Base-by-base conservation (phyloP, 2,797 vertebrate genomes). In the Cottoperca gobio region DNA sequence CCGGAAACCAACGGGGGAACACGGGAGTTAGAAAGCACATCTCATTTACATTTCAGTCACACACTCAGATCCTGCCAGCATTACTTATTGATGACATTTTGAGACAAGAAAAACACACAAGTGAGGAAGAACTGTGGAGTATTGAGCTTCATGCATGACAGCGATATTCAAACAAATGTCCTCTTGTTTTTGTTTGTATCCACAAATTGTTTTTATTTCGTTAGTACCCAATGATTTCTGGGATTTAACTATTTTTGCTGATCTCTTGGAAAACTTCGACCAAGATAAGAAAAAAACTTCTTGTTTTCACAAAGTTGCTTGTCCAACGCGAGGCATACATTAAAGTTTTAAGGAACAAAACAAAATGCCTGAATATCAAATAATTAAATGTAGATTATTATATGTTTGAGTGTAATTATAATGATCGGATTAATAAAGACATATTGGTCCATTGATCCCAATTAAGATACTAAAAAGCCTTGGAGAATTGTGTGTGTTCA, bases 11-110 rank as follows among this genome's bases (percentile, higher is more conserved):
- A 70, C 73, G 43, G 79, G 37, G 73, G 81, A 85, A 75, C 70
- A 78, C 58, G 71, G 64, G 84, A 90, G 73, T 74, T 58, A 48
- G 84, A 91, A 81, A 75, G 61, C 63, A 87, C 90, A 92, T 92
- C 89, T 82, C 61, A 89, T 94, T 91, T 92, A 73, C 85, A 91
- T 91, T 88, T 86, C 82, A 90, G 89, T 91, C 87, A 87, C 90
- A 88, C 70, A 70, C 78, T 76, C 8, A 24, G 79, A 83, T 64
- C 79, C 71, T n/a, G 45, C 50, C 75, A 64, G 79, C 78, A 82
- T 91, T 85, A 90, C 81, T 87, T 88, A 87, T 90, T 89, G 84
- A 90, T 89, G 73, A 81, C 4, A 33, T 83, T 91, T 83, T 55
- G 46, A 69, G 71, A 82, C 70, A 53, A 77, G 77, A 78, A 77